Conservation (phyloP, 2,888 invertebrate genomes). For the Aphodius granarius region DNA sequence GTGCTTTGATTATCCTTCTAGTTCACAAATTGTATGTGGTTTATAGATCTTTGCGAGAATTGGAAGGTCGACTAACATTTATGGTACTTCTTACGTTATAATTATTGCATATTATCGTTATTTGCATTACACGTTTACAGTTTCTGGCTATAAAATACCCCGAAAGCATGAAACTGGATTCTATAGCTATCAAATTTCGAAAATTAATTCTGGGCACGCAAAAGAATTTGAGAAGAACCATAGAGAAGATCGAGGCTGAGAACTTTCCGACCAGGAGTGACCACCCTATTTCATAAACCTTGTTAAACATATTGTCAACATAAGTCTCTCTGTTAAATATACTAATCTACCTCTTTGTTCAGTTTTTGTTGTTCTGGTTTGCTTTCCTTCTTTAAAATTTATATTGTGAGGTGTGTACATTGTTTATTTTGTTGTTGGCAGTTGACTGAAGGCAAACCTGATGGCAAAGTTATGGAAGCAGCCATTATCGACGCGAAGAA, state of each 20-base stretch:
- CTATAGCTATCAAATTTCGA: not conserved
- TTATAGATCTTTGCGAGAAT: constrained; percentile 20
- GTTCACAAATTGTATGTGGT: constrained; percentile 25
- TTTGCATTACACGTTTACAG: not conserved
- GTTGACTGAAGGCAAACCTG: constrained; percentile 25
- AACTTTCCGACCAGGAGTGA: not conserved
- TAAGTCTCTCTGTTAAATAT: not conserved
- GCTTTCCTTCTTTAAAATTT: not conserved
- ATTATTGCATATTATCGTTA: not conserved
- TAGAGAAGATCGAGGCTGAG: constrained; percentile 2
- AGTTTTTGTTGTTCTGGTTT: not conserved
- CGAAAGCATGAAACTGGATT: not conserved
- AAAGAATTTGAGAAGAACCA: not conserved
- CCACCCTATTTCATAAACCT: not conserved
- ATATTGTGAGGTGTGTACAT: not conserved
- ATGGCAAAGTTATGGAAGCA: constrained; percentile 37
- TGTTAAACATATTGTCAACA: not conserved
- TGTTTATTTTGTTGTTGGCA: not conserved
- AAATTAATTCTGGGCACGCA: not conserved
- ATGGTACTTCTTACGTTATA: constrained; percentile 9
- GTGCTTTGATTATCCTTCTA: constrained; percentile 26
- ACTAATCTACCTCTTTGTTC: not conserved
- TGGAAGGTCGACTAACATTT: constrained; percentile 14
- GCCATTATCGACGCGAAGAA: constrained; percentile 37
- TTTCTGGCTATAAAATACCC: not conserved